Conservation (phyloP, 2,888 invertebrate species). For the Scotopteryx bipunctaria region DNA sequence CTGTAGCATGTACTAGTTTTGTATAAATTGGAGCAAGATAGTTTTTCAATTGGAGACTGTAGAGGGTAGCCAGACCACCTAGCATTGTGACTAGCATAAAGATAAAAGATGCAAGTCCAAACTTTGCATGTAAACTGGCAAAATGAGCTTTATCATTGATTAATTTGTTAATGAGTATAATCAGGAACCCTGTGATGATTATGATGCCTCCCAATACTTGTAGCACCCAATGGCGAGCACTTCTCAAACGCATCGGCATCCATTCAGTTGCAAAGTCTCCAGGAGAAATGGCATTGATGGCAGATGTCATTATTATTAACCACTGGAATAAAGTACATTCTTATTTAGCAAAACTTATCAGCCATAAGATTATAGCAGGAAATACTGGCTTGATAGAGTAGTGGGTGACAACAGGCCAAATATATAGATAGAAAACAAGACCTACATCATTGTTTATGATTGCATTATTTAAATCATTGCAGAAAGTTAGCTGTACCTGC, state of each 20-base stretch:
- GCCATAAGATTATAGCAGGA: too few relatives aligned
- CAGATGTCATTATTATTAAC: slow-evolving; percentile 75
- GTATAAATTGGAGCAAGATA: slow-evolving; percentile 75
- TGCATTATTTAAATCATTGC: too few relatives aligned
- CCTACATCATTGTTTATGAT: too few relatives aligned
- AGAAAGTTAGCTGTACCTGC: too few relatives aligned
- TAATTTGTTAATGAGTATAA: slow-evolving; percentile 73
- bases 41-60: slow-evolving; percentile 71
- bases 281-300: slow-evolving; percentile 75
- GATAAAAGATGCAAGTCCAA: slow-evolving; percentile 70
- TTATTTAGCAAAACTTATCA: too few relatives aligned
- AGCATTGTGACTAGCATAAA: slow-evolving; percentile 67
- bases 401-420: too few relatives aligned
- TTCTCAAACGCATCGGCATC: slow-evolving; percentile 76
- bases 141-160: slow-evolving; percentile 64
- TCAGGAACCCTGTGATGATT: slow-evolving; percentile 63
- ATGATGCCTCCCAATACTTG: slow-evolving; percentile 62
- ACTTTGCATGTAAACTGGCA: slow-evolving; percentile 67
- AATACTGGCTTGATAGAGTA: too few relatives aligned
- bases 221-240: slow-evolving; percentile 78
- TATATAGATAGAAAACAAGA: too few relatives aligned
- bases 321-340: slow-evolving; percentile 76
- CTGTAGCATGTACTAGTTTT: slow-evolving; percentile 71
- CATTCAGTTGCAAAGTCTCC: slow-evolving; percentile 79
- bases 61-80: slow-evolving; percentile 73